Evolutionary conservation across 30 jellyfish, hydroid and myxozoan genomes (phyloP), one percentile per base, ranked within the genome.

Genomic region (Pseudorhiza aurosa): DNA sequence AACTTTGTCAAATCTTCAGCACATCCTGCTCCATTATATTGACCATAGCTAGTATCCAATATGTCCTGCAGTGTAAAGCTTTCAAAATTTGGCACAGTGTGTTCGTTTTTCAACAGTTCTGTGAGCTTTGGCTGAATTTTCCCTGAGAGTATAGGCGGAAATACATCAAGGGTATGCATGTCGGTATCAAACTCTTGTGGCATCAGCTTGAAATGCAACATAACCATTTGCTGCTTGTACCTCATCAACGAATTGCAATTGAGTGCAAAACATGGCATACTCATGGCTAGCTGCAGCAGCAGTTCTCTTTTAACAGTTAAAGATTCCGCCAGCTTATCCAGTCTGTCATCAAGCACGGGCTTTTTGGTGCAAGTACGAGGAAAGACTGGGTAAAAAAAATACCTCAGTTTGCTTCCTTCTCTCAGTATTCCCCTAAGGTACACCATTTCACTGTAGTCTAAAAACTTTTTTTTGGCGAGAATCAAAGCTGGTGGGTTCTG

Each of bases 361-460:
- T 53, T 80, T 35, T 27, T 80, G 2, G 42, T 32, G 5, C 53
- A 57, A 24, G 44, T 31, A 11, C 91, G 69, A 7, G 91, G 91
- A 37, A 80, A 80, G 0, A 70, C 78, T 46, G 95, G 95, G 65
- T 63, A 62, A 47, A 84, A 84, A 4, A 84, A 11, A 60, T 71
- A 72, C 22, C 36, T 55, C 1, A 21, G 17, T 4, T 18, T 44
- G 26, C 30, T 51, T 0, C 67, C 88, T 26, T 84, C 95, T 31
- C 37, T 84, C 36, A 40, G 35, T n/a, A 84, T 47, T 30, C 95
- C 95, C 29, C 88, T 46, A 28, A 84, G 26, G 47, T 84, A 84
- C 4, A 72, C 84, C 80, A 84, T 59, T n/a, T 80, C 75, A 63
- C 75, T 84, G 76, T 83, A 40, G 72, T 84, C 86, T 60, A 72